Evolutionary conservation across 2,113 vertebrate species (phyloP).

Genomic region (Calonectris borealis): DNA sequence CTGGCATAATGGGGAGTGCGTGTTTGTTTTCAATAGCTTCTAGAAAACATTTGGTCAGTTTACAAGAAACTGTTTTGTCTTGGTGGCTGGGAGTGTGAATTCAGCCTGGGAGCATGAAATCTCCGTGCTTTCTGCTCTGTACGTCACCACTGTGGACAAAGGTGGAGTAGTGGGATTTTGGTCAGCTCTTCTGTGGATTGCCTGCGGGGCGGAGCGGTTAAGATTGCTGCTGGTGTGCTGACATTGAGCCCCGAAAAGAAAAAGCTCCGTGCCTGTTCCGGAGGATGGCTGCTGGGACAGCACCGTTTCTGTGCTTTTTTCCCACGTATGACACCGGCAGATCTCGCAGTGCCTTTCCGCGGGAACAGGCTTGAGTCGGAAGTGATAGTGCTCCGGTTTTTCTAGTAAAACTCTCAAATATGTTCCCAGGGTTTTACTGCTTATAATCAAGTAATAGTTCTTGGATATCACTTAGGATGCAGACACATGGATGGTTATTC

Average conservation of each 20-base stretch:
- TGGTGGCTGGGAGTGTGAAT: not conserved
- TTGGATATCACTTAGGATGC: not conserved
- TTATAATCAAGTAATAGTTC: not conserved
- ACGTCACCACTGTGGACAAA: fast-evolving
- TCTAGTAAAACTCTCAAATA: not conserved
- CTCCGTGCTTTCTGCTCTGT: not conserved
- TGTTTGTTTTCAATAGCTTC: not conserved
- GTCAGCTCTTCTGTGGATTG: not conserved
- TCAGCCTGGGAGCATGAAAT: not conserved
- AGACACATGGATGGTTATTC: not conserved
- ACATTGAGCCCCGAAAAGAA: not conserved
- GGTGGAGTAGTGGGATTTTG: not conserved
- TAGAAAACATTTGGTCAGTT: not conserved
- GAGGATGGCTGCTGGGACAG: not conserved
- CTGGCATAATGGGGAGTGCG: fast-evolving
- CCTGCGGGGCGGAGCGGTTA: fast-evolving
- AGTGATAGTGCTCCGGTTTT: not conserved
- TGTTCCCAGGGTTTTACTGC: not conserved
- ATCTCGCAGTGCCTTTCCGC: not conserved
- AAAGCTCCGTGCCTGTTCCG: fast-evolving
- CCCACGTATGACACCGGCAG: fast-evolving
- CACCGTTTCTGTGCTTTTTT: not conserved
- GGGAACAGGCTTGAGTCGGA: not conserved
- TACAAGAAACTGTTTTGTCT: not conserved
- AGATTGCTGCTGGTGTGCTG: not conserved